Percentiles rank a stretch among this genome's conserved stretches.
Conservation (phyloP, 1,140 invertebrate genomes). For the Apis laboriosa region DNA sequence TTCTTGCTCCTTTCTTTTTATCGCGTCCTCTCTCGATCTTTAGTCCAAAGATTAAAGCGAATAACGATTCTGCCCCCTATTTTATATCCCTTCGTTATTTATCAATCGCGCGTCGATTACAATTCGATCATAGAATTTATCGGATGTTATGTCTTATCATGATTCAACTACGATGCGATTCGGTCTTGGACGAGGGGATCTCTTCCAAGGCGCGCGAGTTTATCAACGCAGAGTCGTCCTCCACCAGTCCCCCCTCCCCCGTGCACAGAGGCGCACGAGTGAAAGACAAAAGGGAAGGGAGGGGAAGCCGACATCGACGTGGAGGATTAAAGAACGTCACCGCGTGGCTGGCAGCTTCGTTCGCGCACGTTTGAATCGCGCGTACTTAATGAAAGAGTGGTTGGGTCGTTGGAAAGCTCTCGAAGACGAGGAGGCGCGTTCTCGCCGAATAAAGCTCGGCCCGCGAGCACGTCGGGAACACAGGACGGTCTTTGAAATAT, state of each 20-base stretch:
- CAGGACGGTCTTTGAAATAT: constrained; percentile 54
- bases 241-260: too few species aligned
- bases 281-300: too few species aligned
- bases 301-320: neutral
- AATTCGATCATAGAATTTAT: too few species aligned
- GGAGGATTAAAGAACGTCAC: constrained; percentile 6
- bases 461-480: constrained; percentile 46
- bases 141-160: too few species aligned
- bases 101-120: too few species aligned
- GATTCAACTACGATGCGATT: too few species aligned
- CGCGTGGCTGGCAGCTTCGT: constrained; percentile 8
- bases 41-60: too few species aligned
- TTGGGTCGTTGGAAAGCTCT: constrained; percentile 26
- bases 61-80: too few species aligned
- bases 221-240: neutral
- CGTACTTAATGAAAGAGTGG: constrained; percentile 51
- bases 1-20: neutral
- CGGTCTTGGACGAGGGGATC: too few species aligned
- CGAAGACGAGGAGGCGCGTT: constrained; percentile 21
- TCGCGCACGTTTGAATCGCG: constrained; percentile 48
- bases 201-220: neutral
- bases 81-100: too few species aligned
- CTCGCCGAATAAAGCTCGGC: constrained; percentile 31
- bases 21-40: neutral
- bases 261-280: too few species aligned